Conservation (phyloP, 2,888 invertebrate genomes). For the Orthosia gracilis region DNA sequence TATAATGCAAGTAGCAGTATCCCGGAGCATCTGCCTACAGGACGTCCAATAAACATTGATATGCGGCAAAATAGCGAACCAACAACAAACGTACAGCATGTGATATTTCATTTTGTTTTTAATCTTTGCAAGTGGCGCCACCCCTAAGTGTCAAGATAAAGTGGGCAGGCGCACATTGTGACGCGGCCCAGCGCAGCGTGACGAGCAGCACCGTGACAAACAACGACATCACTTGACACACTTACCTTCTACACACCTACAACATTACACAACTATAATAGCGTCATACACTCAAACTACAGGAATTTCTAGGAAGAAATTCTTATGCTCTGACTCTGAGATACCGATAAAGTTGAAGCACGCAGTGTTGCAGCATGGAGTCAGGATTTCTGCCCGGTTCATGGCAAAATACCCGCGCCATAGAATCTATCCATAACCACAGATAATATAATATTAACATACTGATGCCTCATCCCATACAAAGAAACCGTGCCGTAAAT, state of each 20-base stretch:
- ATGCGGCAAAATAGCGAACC: not conserved
- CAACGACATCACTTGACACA: conserved; percentile 72
- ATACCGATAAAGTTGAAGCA: not conserved
- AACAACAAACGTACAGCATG: not conserved
- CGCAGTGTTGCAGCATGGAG: not conserved
- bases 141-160: conserved; percentile 20
- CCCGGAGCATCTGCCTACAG: conserved; percentile 19
- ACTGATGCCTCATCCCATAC: no score
- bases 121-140: conserved; percentile 8
- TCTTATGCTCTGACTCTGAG: not conserved
- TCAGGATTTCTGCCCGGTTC: not conserved
- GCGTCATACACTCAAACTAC: conserved; percentile 3
- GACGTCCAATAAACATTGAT: conserved; percentile 1
- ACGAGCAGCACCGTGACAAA: conserved; percentile 76
- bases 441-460: no score
- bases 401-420: not conserved
- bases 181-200: conserved; percentile 79
- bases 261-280: conserved; percentile 18
- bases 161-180: conserved; percentile 59
- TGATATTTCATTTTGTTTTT: not conserved
- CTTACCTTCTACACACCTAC: conserved; percentile 52
- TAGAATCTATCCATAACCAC: not conserved
- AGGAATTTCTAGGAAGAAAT: not conserved
- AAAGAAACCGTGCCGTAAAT: no score
- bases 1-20: conserved; percentile 17